Evolutionary conservation across 2,797 vertebrate species (phyloP), one percentile per base, ranked within the genome.

Genomic region (Hypotaenidia okinawae): DNA sequence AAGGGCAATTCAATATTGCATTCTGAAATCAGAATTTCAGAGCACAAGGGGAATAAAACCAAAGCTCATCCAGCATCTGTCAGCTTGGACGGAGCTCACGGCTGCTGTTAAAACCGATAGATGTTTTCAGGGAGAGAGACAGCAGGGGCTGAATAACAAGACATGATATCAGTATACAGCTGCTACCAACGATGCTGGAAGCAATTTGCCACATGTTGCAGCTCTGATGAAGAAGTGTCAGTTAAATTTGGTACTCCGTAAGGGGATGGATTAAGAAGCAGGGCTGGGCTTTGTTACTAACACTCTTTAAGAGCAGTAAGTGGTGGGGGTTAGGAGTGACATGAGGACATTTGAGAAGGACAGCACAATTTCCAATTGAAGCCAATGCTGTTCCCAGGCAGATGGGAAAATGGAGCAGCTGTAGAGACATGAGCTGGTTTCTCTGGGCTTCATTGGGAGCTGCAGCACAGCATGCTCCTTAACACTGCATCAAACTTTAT

Each of bases 91-190:
- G 1, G 17, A 87, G 86, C 1, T 82, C 77, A 77, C 23, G 11
- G 84, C 89, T 66, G 69, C 81, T 85, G 82, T 9, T 93, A 77
- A 82, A 80, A 32, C 82, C 52, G 5, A 81, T 39, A 73, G 64
- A 81, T 79, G 58, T 91, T 96, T 89, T 84, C 85, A 84, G 79
- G 79, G 73, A 39, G 73, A 35, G 61, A 86, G 73, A 45, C 81
- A 91, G 85, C 80, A 87, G 90, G 83, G 57, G 45, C 67, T 84
- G 90, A 94, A 41, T 52, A 64, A 64, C 77, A 57, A 70, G 63
- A 23, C 28, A 8, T 43, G 61, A 63, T 54, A 73, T 24, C 64
- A 6, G 2, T 23, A 16, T 67, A 32, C 79, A 67, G 94, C 85
- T 79, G 70, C 61, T 87, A 32, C 66, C 63, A 23, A 4, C 0